phyloP scores from a whole-genome alignment of 2,888 invertebrate genomes.

The Ernsta delagoae region DNA sequence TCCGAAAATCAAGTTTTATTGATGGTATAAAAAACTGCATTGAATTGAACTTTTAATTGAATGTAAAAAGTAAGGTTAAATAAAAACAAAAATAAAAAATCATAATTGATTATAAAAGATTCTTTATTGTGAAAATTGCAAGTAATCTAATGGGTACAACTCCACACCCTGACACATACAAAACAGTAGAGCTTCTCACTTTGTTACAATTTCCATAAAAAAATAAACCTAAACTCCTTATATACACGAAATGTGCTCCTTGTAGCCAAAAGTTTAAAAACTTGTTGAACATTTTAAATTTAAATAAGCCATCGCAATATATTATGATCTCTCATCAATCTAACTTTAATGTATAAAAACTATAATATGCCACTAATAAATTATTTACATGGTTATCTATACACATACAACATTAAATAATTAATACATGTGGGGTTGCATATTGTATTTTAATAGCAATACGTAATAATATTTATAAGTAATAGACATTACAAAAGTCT shows the following conservation, averaged over 20 bases:
- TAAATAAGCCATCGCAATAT: slow-evolving; percentile 54
- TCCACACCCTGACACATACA: slow-evolving; percentile 57
- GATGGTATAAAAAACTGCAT: too few relatives aligned
- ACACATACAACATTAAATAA: slow-evolving; percentile 59
- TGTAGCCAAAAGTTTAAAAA: slow-evolving; percentile 44
- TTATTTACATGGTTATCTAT: slow-evolving; percentile 78
- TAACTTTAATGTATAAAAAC: slow-evolving; percentile 68
- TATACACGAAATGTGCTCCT: slow-evolving; percentile 60
- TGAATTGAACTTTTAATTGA: too few relatives aligned
- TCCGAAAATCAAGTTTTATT: too few relatives aligned
- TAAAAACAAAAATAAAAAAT: too few relatives aligned
- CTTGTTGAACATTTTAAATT: slow-evolving; percentile 39
- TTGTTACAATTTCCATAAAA: slow-evolving; percentile 71
- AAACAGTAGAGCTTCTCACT: slow-evolving; percentile 56
- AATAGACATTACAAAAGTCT: slow-evolving; percentile 44
- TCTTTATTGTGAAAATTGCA: slow-evolving; percentile 72
- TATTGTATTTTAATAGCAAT: slow-evolving; percentile 42
- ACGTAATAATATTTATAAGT: slow-evolving; percentile 45
- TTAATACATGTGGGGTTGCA: slow-evolving; percentile 53
- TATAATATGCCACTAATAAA: slow-evolving; percentile 58
- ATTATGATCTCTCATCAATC: slow-evolving; percentile 47
- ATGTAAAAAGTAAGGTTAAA: too few relatives aligned
- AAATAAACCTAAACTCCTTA: slow-evolving; percentile 72
- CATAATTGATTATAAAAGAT: slow-evolving; percentile 49
- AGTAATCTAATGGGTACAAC: slow-evolving; percentile 56